Conservation (phyloP, 2,113 vertebrate genomes). For the Psittacula cyanocephala region DNA sequence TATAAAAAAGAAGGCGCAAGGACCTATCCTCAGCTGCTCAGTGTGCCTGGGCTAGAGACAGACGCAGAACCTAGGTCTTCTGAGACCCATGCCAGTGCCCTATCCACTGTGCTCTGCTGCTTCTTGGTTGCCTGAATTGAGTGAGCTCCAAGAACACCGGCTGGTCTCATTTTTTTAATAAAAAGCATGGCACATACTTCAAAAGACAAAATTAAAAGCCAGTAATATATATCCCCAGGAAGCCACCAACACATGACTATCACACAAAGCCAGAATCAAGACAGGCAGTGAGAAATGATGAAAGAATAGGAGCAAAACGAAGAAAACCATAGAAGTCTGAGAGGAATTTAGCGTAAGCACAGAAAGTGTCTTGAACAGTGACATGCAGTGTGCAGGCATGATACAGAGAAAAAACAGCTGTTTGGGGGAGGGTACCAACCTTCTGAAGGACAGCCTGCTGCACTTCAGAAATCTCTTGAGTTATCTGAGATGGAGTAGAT, state of each 20-base stretch:
- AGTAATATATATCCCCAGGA: neutral
- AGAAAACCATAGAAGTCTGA: neutral
- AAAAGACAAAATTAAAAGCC: neutral
- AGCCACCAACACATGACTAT: neutral
- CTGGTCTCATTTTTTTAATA: neutral
- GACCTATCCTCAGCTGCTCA: neutral
- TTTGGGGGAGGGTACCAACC: neutral
- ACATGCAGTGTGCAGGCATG: neutral
- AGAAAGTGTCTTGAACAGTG: neutral
- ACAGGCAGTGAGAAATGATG: neutral
- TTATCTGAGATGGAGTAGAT: neutral
- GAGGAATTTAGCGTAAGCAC: neutral
- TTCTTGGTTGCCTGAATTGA: neutral
- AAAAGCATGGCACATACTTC: neutral
- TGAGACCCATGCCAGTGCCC: neutral
- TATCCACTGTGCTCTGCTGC: neutral
- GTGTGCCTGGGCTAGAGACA: neutral
- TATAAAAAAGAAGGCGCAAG: neutral
- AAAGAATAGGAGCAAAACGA: neutral
- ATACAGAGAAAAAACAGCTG: neutral
- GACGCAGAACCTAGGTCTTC: neutral
- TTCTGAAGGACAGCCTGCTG: neutral
- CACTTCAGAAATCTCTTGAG: neutral
- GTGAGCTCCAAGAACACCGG: neutral
- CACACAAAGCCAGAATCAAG: neutral